Evolutionary conservation across 2,888 invertebrate genomes (phyloP), one percentile per base, ranked within the genome.

Genomic region (Hipparchia sbordonii): DNA sequence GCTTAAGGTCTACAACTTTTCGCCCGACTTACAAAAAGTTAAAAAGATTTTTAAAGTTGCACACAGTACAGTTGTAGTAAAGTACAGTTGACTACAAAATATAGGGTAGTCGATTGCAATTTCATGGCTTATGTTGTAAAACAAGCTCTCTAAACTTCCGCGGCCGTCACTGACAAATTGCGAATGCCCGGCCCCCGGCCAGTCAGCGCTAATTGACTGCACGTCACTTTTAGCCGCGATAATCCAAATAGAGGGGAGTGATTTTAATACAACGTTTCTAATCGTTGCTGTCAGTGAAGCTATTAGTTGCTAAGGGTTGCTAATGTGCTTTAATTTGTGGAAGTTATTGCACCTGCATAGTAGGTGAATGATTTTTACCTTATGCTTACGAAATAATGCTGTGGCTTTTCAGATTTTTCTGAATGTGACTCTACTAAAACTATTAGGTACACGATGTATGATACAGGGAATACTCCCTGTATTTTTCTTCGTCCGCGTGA

Each of bases 91-190:
- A 39, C 39, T 39, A 39, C 39, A 39, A 39, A 66, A 54, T 51
- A 13, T 66, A 7, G 12, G 33, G 52, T 51, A 3, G 5, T 45
- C 33, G 54, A 56, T 67, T 39, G 46, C 23, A 39, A 60, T 65
- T 52, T 23, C 59, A 79, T 76, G 74, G 79, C 77, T 80, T 77
- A 77, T 78, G 77, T 74, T 76, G 79, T 78, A 79, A 78, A 80
- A 77, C 75, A 77, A 75, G 74, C 77, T 76, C 75, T 79, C 72
- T 79, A 78, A 78, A 88, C 89, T 92, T 92, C 91, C 92, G 90
- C 86, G 85, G 88, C 84, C 90, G 92, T 92, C 91, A 90, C 90
- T 90, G 89, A 90, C 91, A 91, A 92, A 92, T 91, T 90, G 89
- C 88, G 82, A 86, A 82, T 87, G 85, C 85, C 83, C 85, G 81